Base-by-base conservation (phyloP, 2,113 vertebrate genomes). In the Euleptes europaea region DNA sequence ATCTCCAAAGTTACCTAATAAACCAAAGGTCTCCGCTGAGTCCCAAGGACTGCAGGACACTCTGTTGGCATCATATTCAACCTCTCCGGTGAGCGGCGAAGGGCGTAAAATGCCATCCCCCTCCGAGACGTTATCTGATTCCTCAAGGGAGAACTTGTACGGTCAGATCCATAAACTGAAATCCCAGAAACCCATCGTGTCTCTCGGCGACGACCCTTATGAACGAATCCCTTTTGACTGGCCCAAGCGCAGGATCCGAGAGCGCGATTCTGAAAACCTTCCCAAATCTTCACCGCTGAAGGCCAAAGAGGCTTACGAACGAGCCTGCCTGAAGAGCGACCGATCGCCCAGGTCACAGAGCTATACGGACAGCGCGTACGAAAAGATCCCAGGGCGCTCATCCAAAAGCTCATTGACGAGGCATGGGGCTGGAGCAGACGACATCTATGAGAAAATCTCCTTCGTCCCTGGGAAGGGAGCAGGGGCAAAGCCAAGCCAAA, bases 201-300 rank as follows among this genome's bases (percentile, higher is more conserved):
- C 49, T n/a, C 3, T 7, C 73, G 6, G 38, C 4, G 5, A 42
- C 19, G 15, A 35, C 0, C 3, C 89, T 47, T 97, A 97, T 0
- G 94, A 96, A 3, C 92, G 96, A 84, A 90, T 97, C 21, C 74
- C 94, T 1, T 38, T 3, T 3, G 82, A 88, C 49, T 80, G 93
- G 79, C 65, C 71, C 7, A 14, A 44, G 1, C 26, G 73, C 9
- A 47, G 57, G 5, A 72, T 11, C n/a, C 38, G 42, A 23, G 81
- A 67, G 23, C 82, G 65, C 3, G n/a, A 69, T 10, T 42, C 78
- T 9, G 83, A 84, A n/a, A 78, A 57, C 63, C 44, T 73, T 31
- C 65, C 70, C 5, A 82, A 71, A 13, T 38, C 80, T 51, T 82
- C 80, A 5, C 15, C 70, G 33, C 28, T 49, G 13, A 21, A 66